Base-by-base conservation (phyloP, 2,888 invertebrate species). In the Drosophila dives region DNA sequence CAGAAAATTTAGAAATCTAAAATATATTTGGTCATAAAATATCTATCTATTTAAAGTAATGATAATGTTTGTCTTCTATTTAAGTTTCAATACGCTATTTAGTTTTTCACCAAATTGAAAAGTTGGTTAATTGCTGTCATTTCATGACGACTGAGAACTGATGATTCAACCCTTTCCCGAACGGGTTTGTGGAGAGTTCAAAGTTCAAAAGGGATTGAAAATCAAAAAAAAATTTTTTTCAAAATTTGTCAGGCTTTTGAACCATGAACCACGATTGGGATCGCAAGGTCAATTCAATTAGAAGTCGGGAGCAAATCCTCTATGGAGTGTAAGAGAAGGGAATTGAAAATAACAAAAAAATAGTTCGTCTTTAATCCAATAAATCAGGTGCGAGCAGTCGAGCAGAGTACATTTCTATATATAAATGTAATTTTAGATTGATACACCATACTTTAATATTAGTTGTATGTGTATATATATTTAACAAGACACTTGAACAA, bases 241-340 rank as follows among this genome's bases (percentile, higher is more conserved):
- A 26, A 26, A 38, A 54, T 59, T 55, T 71, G 59, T 63, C 45
- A 23, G 58, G 58, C 53, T 58, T 66, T 50, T 36, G 50, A 65
- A 38, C 53, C 64, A 48, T 72, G 58, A 56, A 50, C 33, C 10
- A 26, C 17, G 17, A 23, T 36, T 11, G 17, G 38, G 55, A 17
- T 65, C 34, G 12, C 38, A 51, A 66, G 74, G 73, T 73, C 74
- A 73, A 73, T 60, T 58, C 8, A 51, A 60, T 51, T 51, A 26
- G 50, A 38, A 51, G 20, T 38, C 53, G n/a, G n/a, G 26, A 17
- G 10, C 26, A 49, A 49, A 49, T 49, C 49, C 49, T 36, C 11
- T 10, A 61, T 50, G 33, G n/a, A 26, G 10, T 12, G 33, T 5
- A 40, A 20, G 12, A 15, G 50, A 15, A 45, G 45, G 7, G 23